These are phyloP conservation scores for Nematolebias whitei DNA, from an alignment of 2,113 vertebrate genomes.

Conservation along the genomic window DNA sequence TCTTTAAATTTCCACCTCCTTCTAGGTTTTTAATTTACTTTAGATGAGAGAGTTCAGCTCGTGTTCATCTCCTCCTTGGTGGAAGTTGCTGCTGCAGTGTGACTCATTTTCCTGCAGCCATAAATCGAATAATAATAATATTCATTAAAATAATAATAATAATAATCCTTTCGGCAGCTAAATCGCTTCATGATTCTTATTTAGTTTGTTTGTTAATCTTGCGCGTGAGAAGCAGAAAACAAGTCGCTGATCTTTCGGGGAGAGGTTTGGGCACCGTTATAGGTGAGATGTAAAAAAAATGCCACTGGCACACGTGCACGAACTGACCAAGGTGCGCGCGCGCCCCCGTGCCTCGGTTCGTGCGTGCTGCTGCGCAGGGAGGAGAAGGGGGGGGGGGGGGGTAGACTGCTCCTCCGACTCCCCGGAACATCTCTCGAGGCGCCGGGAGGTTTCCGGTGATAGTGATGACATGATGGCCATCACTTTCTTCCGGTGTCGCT, in stretches of 20 bases:
- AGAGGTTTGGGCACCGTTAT: too few relatives aligned
- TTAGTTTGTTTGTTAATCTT: not conserved
- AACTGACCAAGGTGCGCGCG: not conserved
- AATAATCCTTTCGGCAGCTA: not conserved
- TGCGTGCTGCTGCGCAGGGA: constrained; percentile 9
- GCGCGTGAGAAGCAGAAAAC: too few relatives aligned
- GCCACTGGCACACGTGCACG: constrained; percentile 33
- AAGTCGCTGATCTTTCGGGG: not conserved
- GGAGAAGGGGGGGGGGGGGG: constrained; percentile 10
- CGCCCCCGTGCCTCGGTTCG: not conserved
- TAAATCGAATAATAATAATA: too few relatives aligned
- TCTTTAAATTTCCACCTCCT: too few relatives aligned
- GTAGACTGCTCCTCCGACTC: constrained; percentile 13
- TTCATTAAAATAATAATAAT: too few relatives aligned
- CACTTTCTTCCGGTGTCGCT: constrained; percentile 60
- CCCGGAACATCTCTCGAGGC: constrained; percentile 48
- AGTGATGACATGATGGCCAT: constrained; percentile 64
- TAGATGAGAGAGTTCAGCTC: too few relatives aligned
- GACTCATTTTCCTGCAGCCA: constrained; percentile 74
- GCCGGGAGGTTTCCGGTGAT: constrained; percentile 74
- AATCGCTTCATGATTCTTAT: not conserved
- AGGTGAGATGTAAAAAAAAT: too few relatives aligned
- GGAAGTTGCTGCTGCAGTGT: constrained; percentile 83
- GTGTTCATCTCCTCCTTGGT: constrained; percentile 17
- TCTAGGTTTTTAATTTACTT: too few relatives aligned